A percentile compares a stretch with the other conserved stretches of the same genome.
These are phyloP conservation scores for Pogonocherus hispidulus DNA, from an alignment of 2,888 invertebrate species.

Conservation along the genomic window DNA sequence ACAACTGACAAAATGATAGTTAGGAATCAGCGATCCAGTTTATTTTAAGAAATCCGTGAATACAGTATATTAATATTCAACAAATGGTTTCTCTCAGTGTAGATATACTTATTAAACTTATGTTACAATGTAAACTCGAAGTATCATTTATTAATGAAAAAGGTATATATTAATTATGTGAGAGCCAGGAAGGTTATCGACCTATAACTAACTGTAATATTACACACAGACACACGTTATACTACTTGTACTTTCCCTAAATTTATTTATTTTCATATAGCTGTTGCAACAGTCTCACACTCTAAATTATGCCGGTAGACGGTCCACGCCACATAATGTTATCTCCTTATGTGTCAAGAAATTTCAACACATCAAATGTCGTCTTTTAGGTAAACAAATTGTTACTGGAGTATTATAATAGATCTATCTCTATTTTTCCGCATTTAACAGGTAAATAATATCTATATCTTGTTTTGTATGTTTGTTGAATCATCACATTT, in stretches of 20 bases:
- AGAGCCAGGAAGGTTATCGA: slow-evolving; percentile 16
- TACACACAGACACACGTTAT: slow-evolving; percentile 17
- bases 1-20: too few relatives aligned
- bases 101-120: neutral
- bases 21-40: too few relatives aligned
- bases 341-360: neutral
- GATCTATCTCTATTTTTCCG: too few relatives aligned
- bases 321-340: slow-evolving; percentile 11
- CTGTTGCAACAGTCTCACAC: slow-evolving; percentile 40
- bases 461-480: too few relatives aligned
- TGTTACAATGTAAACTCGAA: neutral
- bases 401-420: too few relatives aligned
- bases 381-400: neutral
- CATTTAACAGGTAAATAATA: too few relatives aligned
- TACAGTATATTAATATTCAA: too few relatives aligned
- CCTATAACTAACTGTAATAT: slow-evolving; percentile 28
- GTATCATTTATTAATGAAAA: neutral
- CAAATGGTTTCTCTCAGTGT: too few relatives aligned
- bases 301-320: neutral
- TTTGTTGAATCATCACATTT: too few relatives aligned
- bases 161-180: slow-evolving; percentile 2
- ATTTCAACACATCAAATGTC: neutral
- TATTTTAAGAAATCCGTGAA: too few relatives aligned
- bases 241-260: slow-evolving; percentile 29
- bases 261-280: slow-evolving; percentile 41